phyloP scores from a whole-genome alignment of 2,797 vertebrate genomes.

The Tarsius wallacei region DNA sequence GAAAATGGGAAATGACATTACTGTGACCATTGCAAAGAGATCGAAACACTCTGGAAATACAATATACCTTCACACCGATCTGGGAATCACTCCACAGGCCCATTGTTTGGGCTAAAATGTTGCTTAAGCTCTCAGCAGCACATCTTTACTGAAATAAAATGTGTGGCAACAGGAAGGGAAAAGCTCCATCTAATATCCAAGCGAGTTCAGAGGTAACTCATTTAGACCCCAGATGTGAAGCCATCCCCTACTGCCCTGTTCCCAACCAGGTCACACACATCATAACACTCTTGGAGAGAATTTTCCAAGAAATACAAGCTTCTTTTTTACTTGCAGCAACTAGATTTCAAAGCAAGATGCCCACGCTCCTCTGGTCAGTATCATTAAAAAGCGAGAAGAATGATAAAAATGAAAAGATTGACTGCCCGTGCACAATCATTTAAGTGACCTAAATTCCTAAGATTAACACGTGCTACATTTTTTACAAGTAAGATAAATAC shows the following conservation, averaged over 20 bases:
- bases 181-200: not conserved
- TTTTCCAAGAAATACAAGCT: conserved; percentile 25
- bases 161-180: not conserved
- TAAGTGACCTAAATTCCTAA: not conserved
- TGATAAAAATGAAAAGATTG: not conserved
- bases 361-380: not conserved
- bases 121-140: not conserved
- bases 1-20: not conserved
- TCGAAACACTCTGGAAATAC: not conserved
- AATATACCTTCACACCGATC: not conserved
- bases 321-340: not conserved
- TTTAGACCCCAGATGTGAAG: conserved; percentile 38
- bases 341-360: conserved; percentile 33
- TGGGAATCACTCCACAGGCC: not conserved
- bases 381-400: not conserved
- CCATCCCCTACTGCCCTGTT: not conserved
- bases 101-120: not conserved
- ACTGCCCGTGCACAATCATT: not conserved
- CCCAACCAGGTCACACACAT: not conserved
- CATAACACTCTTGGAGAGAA: conserved; percentile 30
- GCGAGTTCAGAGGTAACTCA: conserved; percentile 13
- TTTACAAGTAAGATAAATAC: not conserved
- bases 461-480: not conserved
- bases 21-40: not conserved
- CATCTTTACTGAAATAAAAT: not conserved